Base-by-base conservation (phyloP, 2,113 vertebrate species). In the Notarius lentiginosus region DNA sequence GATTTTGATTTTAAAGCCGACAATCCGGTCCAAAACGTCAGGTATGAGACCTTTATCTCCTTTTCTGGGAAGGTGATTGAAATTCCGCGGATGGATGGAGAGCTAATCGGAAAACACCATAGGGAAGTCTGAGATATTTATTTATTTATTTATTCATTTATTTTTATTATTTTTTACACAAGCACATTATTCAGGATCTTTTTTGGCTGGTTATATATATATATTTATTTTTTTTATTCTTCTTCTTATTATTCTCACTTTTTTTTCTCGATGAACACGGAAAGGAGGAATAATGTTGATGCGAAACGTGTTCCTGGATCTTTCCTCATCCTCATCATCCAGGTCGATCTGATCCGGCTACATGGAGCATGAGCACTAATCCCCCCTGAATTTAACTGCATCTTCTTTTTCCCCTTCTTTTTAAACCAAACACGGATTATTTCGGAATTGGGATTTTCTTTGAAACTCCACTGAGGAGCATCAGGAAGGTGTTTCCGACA, bases 11-110 rank as follows among this genome's bases (percentile, higher is more conserved):
- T 22, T 3, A 1, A 18, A 20, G 0, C 66, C 51, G 17, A 53
- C 82, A 30, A 10, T 10, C 24, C 90, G 91, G 93, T 41, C 56
- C 8, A 41, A 3, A 81, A 20, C 56, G 9, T 12, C 5, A 60
- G 79, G 22, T 12, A 81, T 81, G 56, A 81, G 56, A 41, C 20
- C 79, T 41, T 34, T 41, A 41, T 61, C 79, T 61, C 17, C 56
- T 47, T 6, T 61, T 61, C 27, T 24, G 79, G 79, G 79, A 60
- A 93, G 92, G 90, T 89, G 89, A 93, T 86, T 92, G 88, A 93
- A 93, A 89, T 89, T 60, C 84, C 79, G 76, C 87, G 51, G 83
- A 84, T 56, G 92, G 92, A 92, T 93, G 89, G 75, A 70, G 87
- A 87, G 88, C 83, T 86, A 83, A 90, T 92, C 90, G 88, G 89